Percentiles rank a stretch among this genome's conserved stretches.
Conservation (phyloP, 2,113 vertebrate genomes). For the Delphinus delphis region DNA sequence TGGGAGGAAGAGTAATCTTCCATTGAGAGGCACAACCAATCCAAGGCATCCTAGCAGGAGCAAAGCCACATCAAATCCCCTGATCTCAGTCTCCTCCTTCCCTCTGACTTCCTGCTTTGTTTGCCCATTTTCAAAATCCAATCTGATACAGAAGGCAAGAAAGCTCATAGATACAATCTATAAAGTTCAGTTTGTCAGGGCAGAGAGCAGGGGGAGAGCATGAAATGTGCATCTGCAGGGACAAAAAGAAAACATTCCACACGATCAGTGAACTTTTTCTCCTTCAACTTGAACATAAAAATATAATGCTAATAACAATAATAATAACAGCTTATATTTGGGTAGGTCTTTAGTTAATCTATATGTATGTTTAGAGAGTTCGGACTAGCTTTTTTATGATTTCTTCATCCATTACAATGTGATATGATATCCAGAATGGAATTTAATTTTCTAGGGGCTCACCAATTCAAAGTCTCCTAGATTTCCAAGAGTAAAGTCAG, state of each 20-base stretch:
- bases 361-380: background rate
- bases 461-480: background rate
- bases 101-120: background rate
- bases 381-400: background rate
- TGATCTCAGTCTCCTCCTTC: background rate
- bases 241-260: background rate
- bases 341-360: background rate
- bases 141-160: background rate
- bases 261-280: background rate
- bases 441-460: background rate
- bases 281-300: background rate
- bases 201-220: background rate
- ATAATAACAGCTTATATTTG: background rate
- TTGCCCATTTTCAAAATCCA: background rate
- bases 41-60: background rate
- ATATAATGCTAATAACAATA: background rate
- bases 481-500: background rate
- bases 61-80: background rate
- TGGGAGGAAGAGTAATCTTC: background rate
- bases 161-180: background rate
- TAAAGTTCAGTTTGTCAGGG: background rate
- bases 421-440: background rate
- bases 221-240: background rate
- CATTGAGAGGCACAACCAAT: background rate
- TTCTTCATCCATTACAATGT: background rate